Conservation (phyloP, 2,888 invertebrate genomes). For the Drosophila nr. perissopoda region DNA sequence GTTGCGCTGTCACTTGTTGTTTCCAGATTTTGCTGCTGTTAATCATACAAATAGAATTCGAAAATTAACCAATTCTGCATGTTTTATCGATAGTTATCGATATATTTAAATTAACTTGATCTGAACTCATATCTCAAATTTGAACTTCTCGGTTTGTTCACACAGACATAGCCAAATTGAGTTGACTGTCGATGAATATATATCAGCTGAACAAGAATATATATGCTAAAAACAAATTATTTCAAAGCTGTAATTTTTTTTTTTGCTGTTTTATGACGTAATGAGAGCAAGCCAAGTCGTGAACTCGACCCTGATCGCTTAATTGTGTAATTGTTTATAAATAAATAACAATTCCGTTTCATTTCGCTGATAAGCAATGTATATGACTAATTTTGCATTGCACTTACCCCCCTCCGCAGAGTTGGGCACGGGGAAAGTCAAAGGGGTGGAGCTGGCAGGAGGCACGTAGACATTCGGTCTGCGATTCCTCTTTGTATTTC, state of each 20-base stretch:
- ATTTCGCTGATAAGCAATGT: conserved; percentile 51
- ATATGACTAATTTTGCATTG: conserved; percentile 58
- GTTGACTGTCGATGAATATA: neutral
- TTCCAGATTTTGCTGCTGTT: neutral
- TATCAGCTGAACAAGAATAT: neutral
- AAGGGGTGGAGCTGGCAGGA: conserved; percentile 6
- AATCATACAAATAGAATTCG: neutral
- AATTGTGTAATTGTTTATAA: conserved; percentile 68
- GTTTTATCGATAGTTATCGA: neutral
- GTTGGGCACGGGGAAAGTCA: neutral
- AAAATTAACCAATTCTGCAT: neutral
- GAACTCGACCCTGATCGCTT: conserved; percentile 26
- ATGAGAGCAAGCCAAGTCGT: conserved; percentile 9
- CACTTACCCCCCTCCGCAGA: neutral
- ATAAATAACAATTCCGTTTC: conserved; percentile 57
- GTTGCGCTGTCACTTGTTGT: neutral
- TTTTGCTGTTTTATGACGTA: conserved; percentile 6
- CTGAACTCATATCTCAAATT: neutral
- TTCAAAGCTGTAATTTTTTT: neutral
- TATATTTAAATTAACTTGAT: neutral
- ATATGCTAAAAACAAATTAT: neutral
- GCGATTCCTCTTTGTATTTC: conserved; percentile 27
- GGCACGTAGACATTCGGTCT: conserved; percentile 66
- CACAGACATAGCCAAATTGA: neutral
- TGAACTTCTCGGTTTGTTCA: neutral